Base-by-base conservation (phyloP, 2,888 invertebrate genomes). In the Plebejus argus region DNA sequence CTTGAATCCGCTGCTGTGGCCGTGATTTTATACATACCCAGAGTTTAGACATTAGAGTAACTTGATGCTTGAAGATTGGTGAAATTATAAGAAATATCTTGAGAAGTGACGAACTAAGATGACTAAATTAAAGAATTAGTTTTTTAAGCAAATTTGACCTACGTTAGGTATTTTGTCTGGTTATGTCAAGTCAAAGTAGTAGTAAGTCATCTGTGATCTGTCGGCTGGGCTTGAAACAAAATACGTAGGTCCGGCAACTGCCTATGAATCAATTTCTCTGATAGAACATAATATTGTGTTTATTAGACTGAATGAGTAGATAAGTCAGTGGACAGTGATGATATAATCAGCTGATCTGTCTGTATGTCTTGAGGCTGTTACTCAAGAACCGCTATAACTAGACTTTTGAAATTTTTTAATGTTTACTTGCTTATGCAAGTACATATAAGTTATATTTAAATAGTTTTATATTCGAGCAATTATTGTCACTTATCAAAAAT, bases 281-380 rank as follows among this genome's bases (percentile, higher is more conserved):
- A 18, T 18, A 53, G 5, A 53, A 53, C 5, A 15, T 53, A 28
- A n/a, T n/a, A n/a, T n/a, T n/a, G 49, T 49, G 53, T 53, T 5
- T 53, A 53, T 18, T 53, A 10, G 8, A 61, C 61, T 23, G 28
- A 66, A 66, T 18, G 1, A 18, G 28, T 66, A 6, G 28, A 20
- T 28, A 58, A 58, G 20, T 20, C 66, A 18, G 28, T 66, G 18
- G 33, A 10, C 66, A 18, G 28, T 66, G 18, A n/a, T 49, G 76
- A 76, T 70, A 33, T 12, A 35, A 45, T 45, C 45, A 76, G 15
- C 45, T 61, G 23, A 76, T 76, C 61, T n/a, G n/a, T n/a, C n/a
- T n/a, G n/a, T n/a, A n/a, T n/a, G n/a, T n/a, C n/a, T n/a, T n/a
- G n/a, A n/a, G n/a, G n/a, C n/a, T n/a, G n/a, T n/a, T n/a, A n/a